Percentiles rank a stretch among this genome's conserved stretches.
Conservation (phyloP, 1,140 invertebrate species). For the Zeugodacus cucurbitae region DNA sequence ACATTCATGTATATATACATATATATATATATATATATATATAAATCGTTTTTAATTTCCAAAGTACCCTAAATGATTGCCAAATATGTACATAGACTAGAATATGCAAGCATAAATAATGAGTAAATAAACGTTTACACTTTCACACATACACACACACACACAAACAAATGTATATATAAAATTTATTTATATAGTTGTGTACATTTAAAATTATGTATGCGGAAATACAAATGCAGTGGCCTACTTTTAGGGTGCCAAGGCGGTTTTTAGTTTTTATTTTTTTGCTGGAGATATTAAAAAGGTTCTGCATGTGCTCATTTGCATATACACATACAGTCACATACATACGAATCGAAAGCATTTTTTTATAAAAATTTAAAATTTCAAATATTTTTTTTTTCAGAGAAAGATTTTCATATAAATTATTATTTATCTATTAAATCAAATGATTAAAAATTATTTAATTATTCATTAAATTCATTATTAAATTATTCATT, state of each 20-base stretch:
- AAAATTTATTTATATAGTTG: background rate
- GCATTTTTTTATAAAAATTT: too few species aligned
- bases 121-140: conserved; percentile 16
- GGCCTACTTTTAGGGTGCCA: conserved; percentile 31
- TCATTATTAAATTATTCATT: too few species aligned
- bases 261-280: background rate
- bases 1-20: background rate
- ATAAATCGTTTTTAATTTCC: background rate
- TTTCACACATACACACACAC: background rate
- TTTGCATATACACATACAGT: background rate
- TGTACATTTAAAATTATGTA: background rate
- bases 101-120: conserved; percentile 9
- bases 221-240: conserved; percentile 24
- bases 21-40: background rate
- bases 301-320: background rate
- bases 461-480: too few species aligned
- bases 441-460: too few species aligned
- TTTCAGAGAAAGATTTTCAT: too few species aligned
- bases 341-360: background rate
- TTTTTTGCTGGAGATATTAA: background rate
- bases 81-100: background rate
- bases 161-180: background rate
- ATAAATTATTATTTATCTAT: too few species aligned
- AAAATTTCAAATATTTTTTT: too few species aligned
- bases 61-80: background rate